Evolutionary conservation across 2,113 vertebrate species (phyloP).

Genomic region (Polyodon spathula): DNA sequence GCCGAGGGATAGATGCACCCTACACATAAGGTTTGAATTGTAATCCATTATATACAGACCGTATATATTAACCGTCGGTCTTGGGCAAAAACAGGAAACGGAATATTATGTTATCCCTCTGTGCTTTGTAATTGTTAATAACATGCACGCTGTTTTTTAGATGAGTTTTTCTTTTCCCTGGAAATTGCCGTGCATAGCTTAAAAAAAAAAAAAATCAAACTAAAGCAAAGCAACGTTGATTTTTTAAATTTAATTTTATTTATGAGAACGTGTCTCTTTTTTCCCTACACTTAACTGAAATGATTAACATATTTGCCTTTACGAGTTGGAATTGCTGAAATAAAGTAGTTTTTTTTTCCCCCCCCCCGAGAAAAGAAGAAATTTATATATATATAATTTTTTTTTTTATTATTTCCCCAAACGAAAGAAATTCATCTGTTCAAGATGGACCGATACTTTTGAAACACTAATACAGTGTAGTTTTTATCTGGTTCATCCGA

Average conservation of each 20-base stretch:
- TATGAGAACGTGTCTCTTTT: too few species aligned
- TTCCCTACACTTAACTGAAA: constrained; percentile 39
- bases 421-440: too few species aligned
- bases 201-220: constrained; percentile 17
- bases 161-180: not conserved
- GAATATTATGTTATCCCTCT: not conserved
- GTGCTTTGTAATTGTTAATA: not conserved
- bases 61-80: constrained; percentile 13
- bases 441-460: too few species aligned
- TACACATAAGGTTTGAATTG: constrained; percentile 16
- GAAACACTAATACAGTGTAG: constrained; percentile 41
- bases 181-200: constrained; percentile 22
- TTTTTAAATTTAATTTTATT: constrained; percentile 31
- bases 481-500: constrained; percentile 27
- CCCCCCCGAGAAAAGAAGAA: too few species aligned
- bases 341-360: constrained; percentile 5
- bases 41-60: constrained; percentile 19
- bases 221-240: constrained; percentile 26
- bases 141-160: not conserved
- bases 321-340: constrained; percentile 29
- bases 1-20: constrained; percentile 17
- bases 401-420: too few species aligned
- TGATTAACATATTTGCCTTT: constrained; percentile 28
- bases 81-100: constrained; percentile 4
- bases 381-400: too few species aligned